Conservation (phyloP, 1,140 invertebrate species). For the Papilio aristodemus region DNA sequence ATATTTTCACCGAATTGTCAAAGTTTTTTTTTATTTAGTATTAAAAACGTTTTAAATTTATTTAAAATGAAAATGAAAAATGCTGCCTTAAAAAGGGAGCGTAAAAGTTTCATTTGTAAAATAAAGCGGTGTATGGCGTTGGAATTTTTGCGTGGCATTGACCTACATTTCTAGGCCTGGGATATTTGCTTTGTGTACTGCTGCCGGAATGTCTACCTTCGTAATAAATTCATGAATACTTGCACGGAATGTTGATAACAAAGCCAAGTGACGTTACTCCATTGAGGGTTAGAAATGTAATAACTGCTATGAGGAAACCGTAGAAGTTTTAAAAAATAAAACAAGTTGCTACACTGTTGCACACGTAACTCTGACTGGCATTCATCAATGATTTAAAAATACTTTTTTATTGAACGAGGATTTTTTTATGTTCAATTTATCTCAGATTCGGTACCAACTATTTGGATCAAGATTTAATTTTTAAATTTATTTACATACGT, state of each 20-base stretch:
- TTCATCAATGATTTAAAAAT: too few relatives aligned
- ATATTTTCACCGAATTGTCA: too few relatives aligned
- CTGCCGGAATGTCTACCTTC: constrained; percentile 34
- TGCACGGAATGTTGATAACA: constrained; percentile 30
- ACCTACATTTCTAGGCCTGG: constrained; percentile 29
- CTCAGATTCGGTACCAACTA: too few relatives aligned
- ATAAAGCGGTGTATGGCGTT: neutral
- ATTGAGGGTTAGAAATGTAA: constrained; percentile 10
- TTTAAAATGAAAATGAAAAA: neutral
- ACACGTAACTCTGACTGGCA: too few relatives aligned
- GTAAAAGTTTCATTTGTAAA: constrained; percentile 27
- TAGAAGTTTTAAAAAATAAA: neutral
- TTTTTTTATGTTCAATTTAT: too few relatives aligned
- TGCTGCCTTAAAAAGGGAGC: neutral
- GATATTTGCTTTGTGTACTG: constrained; percentile 29
- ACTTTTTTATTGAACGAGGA: too few relatives aligned
- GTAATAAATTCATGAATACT: constrained; percentile 31
- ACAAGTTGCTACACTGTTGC: neutral
- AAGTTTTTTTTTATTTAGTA: too few relatives aligned
- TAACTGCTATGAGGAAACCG: neutral
- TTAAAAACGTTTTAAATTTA: neutral
- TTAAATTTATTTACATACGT: too few relatives aligned
- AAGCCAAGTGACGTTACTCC: constrained; percentile 16
- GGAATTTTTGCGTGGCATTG: constrained; percentile 33
- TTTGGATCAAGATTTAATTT: too few relatives aligned